These are phyloP conservation scores for Melanargia galathea DNA, from an alignment of 2,888 invertebrate genomes.

Conservation along the genomic window DNA sequence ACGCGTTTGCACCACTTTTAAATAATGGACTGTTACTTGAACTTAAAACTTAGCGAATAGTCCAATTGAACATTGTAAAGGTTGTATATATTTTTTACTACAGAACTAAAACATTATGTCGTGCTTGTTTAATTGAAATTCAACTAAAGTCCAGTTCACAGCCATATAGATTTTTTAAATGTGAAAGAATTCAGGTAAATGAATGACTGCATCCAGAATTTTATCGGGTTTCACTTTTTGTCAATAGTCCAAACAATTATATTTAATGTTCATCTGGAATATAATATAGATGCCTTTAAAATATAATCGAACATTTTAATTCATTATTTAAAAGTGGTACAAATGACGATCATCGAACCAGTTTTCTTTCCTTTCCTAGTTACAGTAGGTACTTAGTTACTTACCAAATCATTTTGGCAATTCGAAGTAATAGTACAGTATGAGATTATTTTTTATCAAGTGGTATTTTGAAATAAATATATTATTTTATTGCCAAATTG, in stretches of 20 bases:
- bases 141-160: no score
- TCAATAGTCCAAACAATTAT: neutral
- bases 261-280: neutral
- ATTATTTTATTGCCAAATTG: neutral
- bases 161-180: no score
- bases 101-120: no score
- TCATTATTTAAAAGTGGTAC: conserved; percentile 4
- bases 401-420: conserved; percentile 11
- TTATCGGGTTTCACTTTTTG: no score
- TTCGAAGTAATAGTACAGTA: neutral
- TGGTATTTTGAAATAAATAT: conserved; percentile 4
- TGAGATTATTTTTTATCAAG: conserved; percentile 9
- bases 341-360: neutral
- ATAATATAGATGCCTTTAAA: neutral
- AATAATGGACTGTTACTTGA: neutral
- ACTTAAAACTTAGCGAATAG: neutral
- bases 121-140: no score
- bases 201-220: no score
- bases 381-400: neutral
- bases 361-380: neutral
- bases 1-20: conserved; percentile 16
- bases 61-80: neutral
- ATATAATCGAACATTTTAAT: neutral
- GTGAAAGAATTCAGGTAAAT: no score
- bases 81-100: no score